Evolutionary conservation across 2,113 vertebrate species (phyloP), one percentile per base, ranked within the genome.

Genomic region (Willisornis vidua): DNA sequence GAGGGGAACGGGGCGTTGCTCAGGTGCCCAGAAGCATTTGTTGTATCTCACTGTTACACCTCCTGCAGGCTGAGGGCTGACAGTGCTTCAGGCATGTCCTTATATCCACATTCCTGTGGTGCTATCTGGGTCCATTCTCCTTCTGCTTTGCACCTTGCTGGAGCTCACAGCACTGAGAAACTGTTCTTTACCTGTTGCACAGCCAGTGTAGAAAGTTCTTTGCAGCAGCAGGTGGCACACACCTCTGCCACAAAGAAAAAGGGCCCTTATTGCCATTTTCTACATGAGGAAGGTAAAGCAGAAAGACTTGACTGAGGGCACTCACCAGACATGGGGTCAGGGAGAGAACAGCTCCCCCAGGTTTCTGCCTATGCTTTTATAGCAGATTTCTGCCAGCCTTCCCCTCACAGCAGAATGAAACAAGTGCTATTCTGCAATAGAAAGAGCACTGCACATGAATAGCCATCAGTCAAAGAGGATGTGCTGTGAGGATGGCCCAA

Each of bases 381-480:
- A 76, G 91, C 62, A 85, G 66, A 22, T 3, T 82, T 68, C 54
- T 89, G 63, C 86, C 87, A 89, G 48, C 73, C 87, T 87, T 75
- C 73, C 46, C 46, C 80, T 94, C 26, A 9, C 5, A 78, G 39
- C 8, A 23, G 74, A 81, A 59, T 22, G 39, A 75, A 87, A 86
- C 52, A 75, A 93, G 62, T 35, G 74, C 85, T 94, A 55, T 90
- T 88, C 57, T 79, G 87, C 45, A 41, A 24, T 9, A 55, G 79
- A 92, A 87, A 61, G 57, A 72, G 67, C 31, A 7, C 7, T 52
- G 66, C 85, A 59, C n/a, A 31, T 90, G 82, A 95, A 90, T 55
- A 55, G 88, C 82, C 78, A 82, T 76, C 94, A 92, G 89, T 80
- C 86, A 86, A n/a, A 89, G 52, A 83, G 76, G 89, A 52, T 76